These are phyloP conservation scores for Cosmia trapezina DNA, from an alignment of 2,888 invertebrate species.

Conservation along the genomic window DNA sequence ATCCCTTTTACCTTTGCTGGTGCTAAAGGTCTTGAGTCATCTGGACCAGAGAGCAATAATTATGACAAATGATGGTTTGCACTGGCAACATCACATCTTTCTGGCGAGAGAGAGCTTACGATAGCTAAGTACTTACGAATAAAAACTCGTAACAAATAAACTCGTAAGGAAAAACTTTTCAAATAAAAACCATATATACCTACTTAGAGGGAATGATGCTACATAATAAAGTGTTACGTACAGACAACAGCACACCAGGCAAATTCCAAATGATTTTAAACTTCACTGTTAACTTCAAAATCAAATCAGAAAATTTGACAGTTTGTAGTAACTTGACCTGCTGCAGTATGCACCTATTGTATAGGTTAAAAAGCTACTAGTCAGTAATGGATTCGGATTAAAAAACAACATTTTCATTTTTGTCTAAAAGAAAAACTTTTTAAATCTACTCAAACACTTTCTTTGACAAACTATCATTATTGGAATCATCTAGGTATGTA, in stretches of 20 bases:
- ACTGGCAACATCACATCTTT: not conserved
- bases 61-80: slow-evolving; percentile 12
- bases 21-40: not conserved
- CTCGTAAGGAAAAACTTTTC: not conserved
- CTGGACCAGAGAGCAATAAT: not conserved
- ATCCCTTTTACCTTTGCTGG: slow-evolving; percentile 25
- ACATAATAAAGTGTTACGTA: not conserved
- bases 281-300: too few species aligned
- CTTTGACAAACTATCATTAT: too few species aligned
- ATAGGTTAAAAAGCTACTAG: too few species aligned
- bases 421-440: not conserved
- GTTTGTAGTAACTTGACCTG: too few species aligned
- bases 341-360: too few species aligned
- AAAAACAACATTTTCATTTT: too few species aligned
- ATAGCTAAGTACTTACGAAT: too few species aligned
- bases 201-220: too few species aligned
- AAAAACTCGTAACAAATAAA: not conserved
- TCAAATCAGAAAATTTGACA: too few species aligned
- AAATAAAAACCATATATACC: not conserved
- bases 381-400: too few species aligned
- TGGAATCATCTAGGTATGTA: not conserved
- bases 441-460: not conserved
- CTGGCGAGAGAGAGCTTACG: not conserved
- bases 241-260: too few species aligned
- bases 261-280: too few species aligned